Percentiles rank a stretch among this genome's conserved stretches.
These are phyloP conservation scores for Bufo gargarizans DNA, from an alignment of 2,113 vertebrate genomes.

Conservation along the genomic window DNA sequence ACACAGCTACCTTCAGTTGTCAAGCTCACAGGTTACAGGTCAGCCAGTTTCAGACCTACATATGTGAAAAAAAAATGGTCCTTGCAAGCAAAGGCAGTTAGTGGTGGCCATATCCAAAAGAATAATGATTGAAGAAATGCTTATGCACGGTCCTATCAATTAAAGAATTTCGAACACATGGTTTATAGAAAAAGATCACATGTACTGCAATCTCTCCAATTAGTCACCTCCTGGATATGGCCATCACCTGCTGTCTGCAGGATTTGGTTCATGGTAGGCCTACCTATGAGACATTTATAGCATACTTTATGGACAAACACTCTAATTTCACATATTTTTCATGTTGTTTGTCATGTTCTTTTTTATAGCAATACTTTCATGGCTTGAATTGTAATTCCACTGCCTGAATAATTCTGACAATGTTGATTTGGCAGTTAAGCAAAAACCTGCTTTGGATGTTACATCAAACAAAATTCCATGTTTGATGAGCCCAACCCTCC, in stretches of 20 bases:
- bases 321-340: neutral
- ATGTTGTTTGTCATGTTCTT: no score
- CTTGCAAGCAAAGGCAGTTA: no score
- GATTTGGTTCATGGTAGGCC: neutral
- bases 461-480: neutral
- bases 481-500: conserved; percentile 23
- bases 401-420: conserved; percentile 1
- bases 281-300: neutral
- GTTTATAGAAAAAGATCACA: neutral
- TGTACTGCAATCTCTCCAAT: neutral
- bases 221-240: neutral
- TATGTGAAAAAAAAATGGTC: no score
- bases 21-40: no score
- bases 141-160: neutral
- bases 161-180: neutral
- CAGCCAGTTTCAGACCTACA: no score
- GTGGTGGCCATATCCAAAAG: no score
- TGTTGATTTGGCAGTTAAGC: conserved; percentile 5
- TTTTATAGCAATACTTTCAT: neutral
- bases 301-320: neutral
- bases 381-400: neutral
- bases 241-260: neutral
- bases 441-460: conserved; percentile 11
- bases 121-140: neutral
- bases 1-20: no score